Evolutionary conservation across 1,140 invertebrate species (phyloP).

Genomic region (Ruditapes philippinarum): DNA sequence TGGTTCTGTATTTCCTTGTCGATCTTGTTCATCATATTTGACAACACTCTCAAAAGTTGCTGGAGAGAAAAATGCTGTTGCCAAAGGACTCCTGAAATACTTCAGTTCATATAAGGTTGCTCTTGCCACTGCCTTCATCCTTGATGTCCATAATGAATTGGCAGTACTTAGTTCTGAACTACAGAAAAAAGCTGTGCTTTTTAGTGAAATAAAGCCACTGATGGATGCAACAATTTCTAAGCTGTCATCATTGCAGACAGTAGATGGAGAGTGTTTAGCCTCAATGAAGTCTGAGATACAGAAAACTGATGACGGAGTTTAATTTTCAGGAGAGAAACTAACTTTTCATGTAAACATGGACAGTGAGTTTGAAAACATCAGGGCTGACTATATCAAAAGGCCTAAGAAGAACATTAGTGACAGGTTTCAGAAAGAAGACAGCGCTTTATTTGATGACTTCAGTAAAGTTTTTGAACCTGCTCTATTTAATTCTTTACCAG

Average conservation of each 20-base stretch:
- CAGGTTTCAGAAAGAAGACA: too few species aligned
- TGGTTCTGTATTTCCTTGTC: too few species aligned
- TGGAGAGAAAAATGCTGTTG: conserved; percentile 4
- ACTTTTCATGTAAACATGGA: background rate
- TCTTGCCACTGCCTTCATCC: conserved; percentile 8
- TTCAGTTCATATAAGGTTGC: conserved; percentile 24
- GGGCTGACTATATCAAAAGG: too few species aligned
- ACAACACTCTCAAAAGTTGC: conserved; percentile 40
- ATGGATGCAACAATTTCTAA: conserved; percentile 10
- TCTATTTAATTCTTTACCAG: too few species aligned
- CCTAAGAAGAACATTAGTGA: too few species aligned
- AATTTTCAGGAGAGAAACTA: background rate
- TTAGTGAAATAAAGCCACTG: background rate
- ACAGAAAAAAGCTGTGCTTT: conserved; percentile 18
- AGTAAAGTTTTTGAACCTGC: too few species aligned
- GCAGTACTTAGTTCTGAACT: conserved; percentile 7
- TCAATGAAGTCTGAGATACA: conserved; percentile 18
- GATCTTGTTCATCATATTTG: too few species aligned
- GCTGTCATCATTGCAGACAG: background rate
- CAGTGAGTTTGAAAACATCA: background rate
- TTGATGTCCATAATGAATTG: too few species aligned
- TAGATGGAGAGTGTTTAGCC: conserved; percentile 24
- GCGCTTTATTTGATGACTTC: too few species aligned
- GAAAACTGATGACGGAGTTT: conserved; percentile 1
- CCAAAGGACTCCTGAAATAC: conserved; percentile 25